Percentiles rank a stretch among this genome's conserved stretches.
phyloP scores from a whole-genome alignment of 1,140 invertebrate species.

The Philotrypesis tridentata region DNA sequence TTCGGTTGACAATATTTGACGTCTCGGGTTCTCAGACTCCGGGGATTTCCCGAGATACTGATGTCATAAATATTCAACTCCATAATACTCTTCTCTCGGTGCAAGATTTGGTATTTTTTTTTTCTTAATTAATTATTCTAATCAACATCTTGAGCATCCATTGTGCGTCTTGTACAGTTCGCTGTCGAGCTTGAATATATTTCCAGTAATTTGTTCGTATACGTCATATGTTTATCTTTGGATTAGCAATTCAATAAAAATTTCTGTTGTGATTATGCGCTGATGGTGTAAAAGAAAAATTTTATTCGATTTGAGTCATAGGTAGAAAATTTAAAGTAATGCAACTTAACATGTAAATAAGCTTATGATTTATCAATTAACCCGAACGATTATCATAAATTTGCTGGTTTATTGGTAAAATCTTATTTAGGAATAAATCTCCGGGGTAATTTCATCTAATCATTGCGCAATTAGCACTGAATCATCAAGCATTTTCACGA shows the following conservation, averaged over 20 bases:
- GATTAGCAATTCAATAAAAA: not conserved
- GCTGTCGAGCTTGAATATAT: not conserved
- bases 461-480: not conserved
- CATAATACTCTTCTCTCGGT: not conserved
- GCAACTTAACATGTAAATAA: no score
- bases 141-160: not conserved
- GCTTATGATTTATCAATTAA: no score
- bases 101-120: not conserved
- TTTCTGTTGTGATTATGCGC: not conserved
- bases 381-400: no score
- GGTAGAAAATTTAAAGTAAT: no score
- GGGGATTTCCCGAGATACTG: slow-evolving; percentile 22
- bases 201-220: not conserved
- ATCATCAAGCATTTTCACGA: slow-evolving; percentile 11
- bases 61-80: no score
- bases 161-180: not conserved
- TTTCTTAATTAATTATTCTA: not conserved
- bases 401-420: no score
- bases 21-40: slow-evolving; percentile 4
- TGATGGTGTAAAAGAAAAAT: no score
- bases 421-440: no score
- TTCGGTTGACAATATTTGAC: slow-evolving; percentile 1
- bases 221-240: not conserved
- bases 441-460: not conserved
- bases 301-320: no score